Percentiles rank a stretch among this genome's conserved stretches.
Conservation (phyloP, 2,797 vertebrate genomes). For the Pangasius krempfi region DNA sequence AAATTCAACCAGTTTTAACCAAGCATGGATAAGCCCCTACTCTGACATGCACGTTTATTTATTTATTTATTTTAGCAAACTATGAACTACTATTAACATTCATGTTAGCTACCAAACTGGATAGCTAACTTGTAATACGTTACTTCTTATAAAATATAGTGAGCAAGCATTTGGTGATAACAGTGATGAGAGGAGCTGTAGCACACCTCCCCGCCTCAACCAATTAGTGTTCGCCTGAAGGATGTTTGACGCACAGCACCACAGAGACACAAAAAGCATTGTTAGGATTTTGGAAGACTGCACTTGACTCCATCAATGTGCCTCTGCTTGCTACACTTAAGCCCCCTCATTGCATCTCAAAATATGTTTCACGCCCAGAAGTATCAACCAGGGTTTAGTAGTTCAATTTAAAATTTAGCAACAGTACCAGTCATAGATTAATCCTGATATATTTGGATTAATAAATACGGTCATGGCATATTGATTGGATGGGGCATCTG, state of each 20-base stretch:
- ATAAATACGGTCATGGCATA: background rate
- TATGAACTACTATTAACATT: background rate
- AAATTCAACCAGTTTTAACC: background rate
- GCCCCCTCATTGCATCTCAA: background rate
- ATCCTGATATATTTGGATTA: background rate
- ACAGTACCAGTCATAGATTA: background rate
- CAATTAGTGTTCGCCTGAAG: background rate
- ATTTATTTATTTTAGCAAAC: background rate
- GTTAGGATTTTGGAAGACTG: background rate
- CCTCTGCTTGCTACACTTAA: background rate
- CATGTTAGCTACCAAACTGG: background rate
- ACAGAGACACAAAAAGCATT: background rate
- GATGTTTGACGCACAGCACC: background rate
- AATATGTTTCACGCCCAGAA: background rate
- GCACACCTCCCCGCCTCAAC: background rate
- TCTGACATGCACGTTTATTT: background rate
- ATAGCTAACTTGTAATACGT: background rate
- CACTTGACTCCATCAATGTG: background rate
- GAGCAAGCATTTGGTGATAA: background rate
- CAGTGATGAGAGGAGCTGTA: background rate
- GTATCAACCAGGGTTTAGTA: slow-evolving; percentile 3
- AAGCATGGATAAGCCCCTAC: background rate
- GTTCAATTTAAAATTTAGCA: background rate
- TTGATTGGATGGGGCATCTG: background rate
- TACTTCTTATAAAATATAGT: background rate